Evolutionary conservation across 2,113 vertebrate genomes (phyloP).

Genomic region (Eptesicus fuscus): DNA sequence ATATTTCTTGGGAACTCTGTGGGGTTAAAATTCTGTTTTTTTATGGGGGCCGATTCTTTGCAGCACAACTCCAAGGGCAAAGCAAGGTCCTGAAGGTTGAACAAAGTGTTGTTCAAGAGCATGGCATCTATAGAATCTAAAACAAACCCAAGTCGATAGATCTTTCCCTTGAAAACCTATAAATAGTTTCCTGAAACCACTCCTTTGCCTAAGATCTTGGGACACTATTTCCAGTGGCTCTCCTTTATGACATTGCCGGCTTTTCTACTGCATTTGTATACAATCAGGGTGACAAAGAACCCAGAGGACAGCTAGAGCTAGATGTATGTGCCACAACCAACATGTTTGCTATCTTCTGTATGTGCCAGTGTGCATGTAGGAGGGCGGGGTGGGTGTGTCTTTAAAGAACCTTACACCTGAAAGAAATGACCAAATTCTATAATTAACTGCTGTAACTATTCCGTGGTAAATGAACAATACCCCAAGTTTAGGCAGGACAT

Average conservation of each 20-base stretch:
- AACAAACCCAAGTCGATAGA: slow-evolving; percentile 59
- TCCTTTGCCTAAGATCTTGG: slow-evolving; percentile 20
- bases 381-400: background rate
- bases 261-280: background rate
- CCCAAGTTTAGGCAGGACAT: background rate
- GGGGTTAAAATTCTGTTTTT: background rate
- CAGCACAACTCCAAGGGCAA: slow-evolving; percentile 23
- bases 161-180: slow-evolving; percentile 58
- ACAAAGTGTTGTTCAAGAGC: slow-evolving; percentile 7
- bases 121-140: slow-evolving; percentile 40
- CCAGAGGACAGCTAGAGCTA: background rate
- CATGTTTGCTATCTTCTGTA: background rate
- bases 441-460: background rate
- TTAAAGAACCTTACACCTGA: background rate
- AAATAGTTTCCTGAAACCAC: slow-evolving; percentile 53
- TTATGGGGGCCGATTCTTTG: background rate
- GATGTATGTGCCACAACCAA: too few species aligned
- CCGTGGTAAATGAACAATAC: background rate
- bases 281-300: background rate
- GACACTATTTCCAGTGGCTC: slow-evolving; percentile 17
- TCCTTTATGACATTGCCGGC: slow-evolving; percentile 5
- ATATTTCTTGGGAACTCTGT: background rate
- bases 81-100: slow-evolving; percentile 22
- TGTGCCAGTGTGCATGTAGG: too few species aligned
- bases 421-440: background rate